Evolutionary conservation across 2,113 vertebrate genomes (phyloP), one percentile per base, ranked within the genome.

Genomic region (Ceyx cyanopectus): DNA sequence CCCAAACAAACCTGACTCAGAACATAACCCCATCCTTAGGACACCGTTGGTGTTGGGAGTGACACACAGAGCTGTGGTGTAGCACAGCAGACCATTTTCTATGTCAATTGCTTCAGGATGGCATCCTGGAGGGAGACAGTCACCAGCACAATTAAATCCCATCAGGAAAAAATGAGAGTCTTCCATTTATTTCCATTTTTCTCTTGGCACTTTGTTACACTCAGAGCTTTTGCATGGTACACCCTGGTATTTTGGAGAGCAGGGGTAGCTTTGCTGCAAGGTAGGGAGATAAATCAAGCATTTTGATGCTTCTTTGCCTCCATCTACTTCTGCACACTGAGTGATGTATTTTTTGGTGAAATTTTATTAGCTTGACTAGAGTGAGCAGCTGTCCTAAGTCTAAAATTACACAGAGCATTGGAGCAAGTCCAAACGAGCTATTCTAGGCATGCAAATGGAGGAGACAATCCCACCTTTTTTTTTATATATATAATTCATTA

Each of bases 331-430:
- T 67, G 61, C 65, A 48, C 13, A 19, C 12, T 30, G 34, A 16
- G 26, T 24, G n/a, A 29, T 87, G 14, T 23, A 53, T 62, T 41
- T 40, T 11, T 69, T 40, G 40, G 41, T 80, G 65, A 76, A 69
- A 81, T 91, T 67, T 92, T 85, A 92, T 81, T 67, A 15, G 26
- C 54, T 92, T 82, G 72, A 45, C 90, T 67, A 26, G 41, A 70
- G 51, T 14, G 40, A 92, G 58, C 80, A 89, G 84, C 82, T 92
- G 84, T 80, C 70, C 84, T 54, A 20, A 60, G 56, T 81, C 83
- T 81, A 65, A 79, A 37, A 30, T 68, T 57, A 34, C 34, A 48
- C 15, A 37, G 54, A n/a, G 14, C 20, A 19, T 20, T 92, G 87
- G 81, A 86, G 48, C 13, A 63, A 48, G 69, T 89, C 81, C 88